phyloP scores from a whole-genome alignment of 2,888 invertebrate species.

The Caenorhabditis drosophilae region DNA sequence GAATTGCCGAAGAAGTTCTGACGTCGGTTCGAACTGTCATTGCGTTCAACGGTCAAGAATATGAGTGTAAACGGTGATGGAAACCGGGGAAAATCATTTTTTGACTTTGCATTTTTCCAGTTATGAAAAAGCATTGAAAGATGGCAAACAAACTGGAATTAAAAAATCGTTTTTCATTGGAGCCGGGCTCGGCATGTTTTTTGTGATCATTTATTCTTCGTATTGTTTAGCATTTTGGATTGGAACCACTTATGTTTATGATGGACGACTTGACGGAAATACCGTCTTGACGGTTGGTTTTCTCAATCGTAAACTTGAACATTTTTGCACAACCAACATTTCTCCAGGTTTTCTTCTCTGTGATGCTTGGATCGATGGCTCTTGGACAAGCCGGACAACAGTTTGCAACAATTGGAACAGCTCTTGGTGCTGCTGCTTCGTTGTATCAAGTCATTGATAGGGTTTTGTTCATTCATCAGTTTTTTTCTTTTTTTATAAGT shows the following conservation, averaged over 20 bases:
- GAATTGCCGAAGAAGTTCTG: slow-evolving; percentile 49
- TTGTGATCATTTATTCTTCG: slow-evolving; percentile 69
- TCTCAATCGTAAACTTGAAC: too few relatives aligned
- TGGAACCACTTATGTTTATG: slow-evolving; percentile 55
- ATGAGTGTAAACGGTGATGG: slow-evolving; percentile 49
- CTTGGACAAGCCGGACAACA: slow-evolving; percentile 83
- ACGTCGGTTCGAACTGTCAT: slow-evolving; percentile 50
- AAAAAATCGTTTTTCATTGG: slow-evolving; percentile 66
- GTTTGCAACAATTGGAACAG: slow-evolving; percentile 81
- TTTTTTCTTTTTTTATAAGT: neutral
- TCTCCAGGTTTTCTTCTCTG: slow-evolving; percentile 71
- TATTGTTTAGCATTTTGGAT: slow-evolving; percentile 66
- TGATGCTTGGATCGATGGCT: slow-evolving; percentile 71
- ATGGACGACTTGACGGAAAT: slow-evolving; percentile 35
- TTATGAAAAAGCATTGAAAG: slow-evolving; percentile 59
- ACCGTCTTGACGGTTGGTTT: slow-evolving; percentile 47
- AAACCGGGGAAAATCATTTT: neutral
- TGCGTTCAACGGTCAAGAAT: slow-evolving; percentile 52
- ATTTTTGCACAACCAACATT: too few relatives aligned
- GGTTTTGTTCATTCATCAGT: slow-evolving; percentile 39
- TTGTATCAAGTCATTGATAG: slow-evolving; percentile 72
- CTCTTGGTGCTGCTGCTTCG: slow-evolving; percentile 79
- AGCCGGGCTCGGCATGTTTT: slow-evolving; percentile 67
- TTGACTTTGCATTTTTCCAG: slow-evolving; percentile 19
- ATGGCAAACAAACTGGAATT: slow-evolving; percentile 59